phyloP scores from a whole-genome alignment of 2,888 invertebrate species.

The Sphinx pinastri region DNA sequence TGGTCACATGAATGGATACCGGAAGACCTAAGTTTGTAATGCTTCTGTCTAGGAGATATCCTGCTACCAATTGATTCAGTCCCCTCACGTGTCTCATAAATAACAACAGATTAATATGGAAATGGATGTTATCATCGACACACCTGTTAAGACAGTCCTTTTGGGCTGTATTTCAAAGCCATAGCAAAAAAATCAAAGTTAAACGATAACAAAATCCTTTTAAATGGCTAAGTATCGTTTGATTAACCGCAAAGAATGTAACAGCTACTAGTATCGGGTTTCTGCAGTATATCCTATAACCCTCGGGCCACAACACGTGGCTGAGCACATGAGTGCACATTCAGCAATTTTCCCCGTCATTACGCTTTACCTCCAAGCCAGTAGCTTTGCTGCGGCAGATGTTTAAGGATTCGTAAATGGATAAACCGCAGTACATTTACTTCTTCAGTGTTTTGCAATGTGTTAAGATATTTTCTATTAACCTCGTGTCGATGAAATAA shows the following conservation, averaged over 20 bases:
- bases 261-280: slow-evolving; percentile 57
- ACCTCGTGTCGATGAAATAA: slow-evolving; percentile 34
- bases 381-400: slow-evolving; percentile 59
- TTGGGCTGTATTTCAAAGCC: background rate
- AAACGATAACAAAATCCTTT: slow-evolving; percentile 9
- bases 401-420: slow-evolving; percentile 35
- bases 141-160: background rate
- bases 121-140: background rate
- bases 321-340: slow-evolving; percentile 61
- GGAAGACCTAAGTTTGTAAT: slow-evolving; percentile 12
- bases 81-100: background rate
- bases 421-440: slow-evolving; percentile 19
- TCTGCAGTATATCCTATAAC: slow-evolving; percentile 47
- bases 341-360: slow-evolving; percentile 65
- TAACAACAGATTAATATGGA: background rate
- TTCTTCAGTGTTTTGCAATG: slow-evolving; percentile 18
- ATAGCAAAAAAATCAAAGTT: background rate
- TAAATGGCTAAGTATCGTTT: slow-evolving; percentile 29
- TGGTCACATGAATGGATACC: slow-evolving; percentile 4
- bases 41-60: background rate
- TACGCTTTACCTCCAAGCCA: slow-evolving; percentile 62
- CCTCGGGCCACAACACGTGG: slow-evolving; percentile 64
- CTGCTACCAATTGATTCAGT: background rate
- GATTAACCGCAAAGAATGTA: slow-evolving; percentile 52
- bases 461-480: slow-evolving; percentile 41